phyloP scores from a whole-genome alignment of 2,113 vertebrate genomes.

The Callocephalon fimbriatum region DNA sequence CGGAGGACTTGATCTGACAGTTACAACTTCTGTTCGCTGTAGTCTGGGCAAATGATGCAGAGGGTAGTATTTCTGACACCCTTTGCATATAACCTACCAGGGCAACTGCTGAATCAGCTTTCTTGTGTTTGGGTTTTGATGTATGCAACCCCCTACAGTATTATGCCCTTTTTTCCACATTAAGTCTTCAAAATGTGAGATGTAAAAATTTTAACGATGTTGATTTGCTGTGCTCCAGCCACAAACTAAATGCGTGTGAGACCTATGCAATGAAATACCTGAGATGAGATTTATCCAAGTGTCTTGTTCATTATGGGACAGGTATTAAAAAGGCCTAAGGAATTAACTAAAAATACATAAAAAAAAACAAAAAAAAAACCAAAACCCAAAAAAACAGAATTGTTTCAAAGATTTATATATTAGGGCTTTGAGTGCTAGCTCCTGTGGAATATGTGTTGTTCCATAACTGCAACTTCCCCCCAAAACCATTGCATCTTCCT shows the following conservation, averaged over 20 bases:
- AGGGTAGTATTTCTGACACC: background rate
- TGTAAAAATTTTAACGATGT: background rate
- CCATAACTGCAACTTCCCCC: background rate
- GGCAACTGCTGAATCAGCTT: background rate
- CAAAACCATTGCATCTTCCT: background rate
- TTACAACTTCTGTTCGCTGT: conserved; percentile 5
- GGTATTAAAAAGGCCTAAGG: background rate
- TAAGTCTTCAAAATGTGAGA: background rate
- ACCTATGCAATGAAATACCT: background rate
- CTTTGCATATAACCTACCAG: background rate
- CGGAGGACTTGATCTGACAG: background rate
- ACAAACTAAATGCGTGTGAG: background rate
- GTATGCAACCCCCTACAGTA: background rate
- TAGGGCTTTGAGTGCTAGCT: background rate
- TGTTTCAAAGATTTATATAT: background rate
- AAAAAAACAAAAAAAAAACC: background rate
- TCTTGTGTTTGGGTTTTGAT: background rate
- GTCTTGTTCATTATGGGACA: fast-evolving
- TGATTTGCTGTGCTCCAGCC: background rate
- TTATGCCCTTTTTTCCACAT: background rate
- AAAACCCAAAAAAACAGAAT: background rate
- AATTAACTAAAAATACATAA: background rate
- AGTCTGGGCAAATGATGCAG: background rate
- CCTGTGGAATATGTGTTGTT: background rate
- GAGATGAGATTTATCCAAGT: background rate